Percentiles rank a stretch among this genome's conserved stretches.
Evolutionary conservation across 92 coral and sea anemone species (phyloP).

Genomic region (Paragorgia papillata): DNA sequence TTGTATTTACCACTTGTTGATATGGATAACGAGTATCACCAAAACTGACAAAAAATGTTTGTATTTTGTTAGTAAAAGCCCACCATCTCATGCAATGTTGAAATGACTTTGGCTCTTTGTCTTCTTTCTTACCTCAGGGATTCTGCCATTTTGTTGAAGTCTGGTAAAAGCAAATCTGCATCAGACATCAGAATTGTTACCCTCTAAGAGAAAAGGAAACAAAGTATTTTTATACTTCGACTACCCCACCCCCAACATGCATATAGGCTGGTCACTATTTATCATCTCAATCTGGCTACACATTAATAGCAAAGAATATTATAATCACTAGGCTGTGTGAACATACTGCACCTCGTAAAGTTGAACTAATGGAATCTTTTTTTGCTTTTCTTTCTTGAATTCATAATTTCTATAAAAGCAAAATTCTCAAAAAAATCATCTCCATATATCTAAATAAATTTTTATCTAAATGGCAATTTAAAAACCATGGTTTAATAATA

Average conservation of each 20-base stretch:
- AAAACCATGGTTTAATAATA: too few species aligned
- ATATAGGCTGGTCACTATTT: too few species aligned
- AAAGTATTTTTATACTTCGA: not conserved
- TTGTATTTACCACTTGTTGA: constrained; percentile 70
- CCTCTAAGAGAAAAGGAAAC: constrained; percentile 53
- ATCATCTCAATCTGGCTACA: too few species aligned
- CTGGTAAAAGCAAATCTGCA: constrained; percentile 83
- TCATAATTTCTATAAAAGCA: constrained; percentile 66
- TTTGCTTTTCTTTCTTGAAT: constrained; percentile 76
- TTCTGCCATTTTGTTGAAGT: constrained; percentile 85
- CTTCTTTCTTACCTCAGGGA: constrained; percentile 81
- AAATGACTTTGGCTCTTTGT: not conserved
- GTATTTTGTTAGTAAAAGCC: too few species aligned
- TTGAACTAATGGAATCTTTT: constrained; percentile 73
- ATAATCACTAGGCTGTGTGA: too few species aligned
- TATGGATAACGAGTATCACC: constrained; percentile 89
- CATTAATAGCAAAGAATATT: too few species aligned
- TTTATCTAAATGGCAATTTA: too few species aligned
- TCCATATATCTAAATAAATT: too few species aligned
- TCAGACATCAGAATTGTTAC: constrained; percentile 87
- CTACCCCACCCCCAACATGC: not conserved
- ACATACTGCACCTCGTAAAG: constrained; percentile 83
- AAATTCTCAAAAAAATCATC: not conserved
- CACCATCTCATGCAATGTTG: too few species aligned
- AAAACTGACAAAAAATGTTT: constrained; percentile 48